Percentiles rank a stretch among this genome's conserved stretches.
Evolutionary conservation across 2,797 vertebrate genomes (phyloP).

Genomic region (Rhyacichthys aspro): DNA sequence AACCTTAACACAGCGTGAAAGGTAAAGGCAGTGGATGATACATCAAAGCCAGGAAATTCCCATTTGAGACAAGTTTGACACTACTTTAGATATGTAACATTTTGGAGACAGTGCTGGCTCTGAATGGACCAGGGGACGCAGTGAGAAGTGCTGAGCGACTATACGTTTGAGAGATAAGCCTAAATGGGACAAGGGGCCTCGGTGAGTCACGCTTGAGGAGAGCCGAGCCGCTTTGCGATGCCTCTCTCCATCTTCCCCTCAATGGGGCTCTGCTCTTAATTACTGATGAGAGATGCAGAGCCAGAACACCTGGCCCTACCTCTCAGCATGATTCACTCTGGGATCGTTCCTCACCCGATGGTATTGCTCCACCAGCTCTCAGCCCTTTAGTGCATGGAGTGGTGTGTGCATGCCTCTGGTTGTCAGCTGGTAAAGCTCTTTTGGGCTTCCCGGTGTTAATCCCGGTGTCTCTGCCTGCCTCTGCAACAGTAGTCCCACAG

Average conservation of each 20-base stretch:
- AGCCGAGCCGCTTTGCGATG: slow-evolving; percentile 23
- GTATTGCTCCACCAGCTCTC: slow-evolving; percentile 27
- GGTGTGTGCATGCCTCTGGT: not conserved
- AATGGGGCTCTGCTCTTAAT: slow-evolving; percentile 64
- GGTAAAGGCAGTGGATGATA: slow-evolving; percentile 7
- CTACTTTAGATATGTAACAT: too few relatives aligned
- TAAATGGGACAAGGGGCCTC: slow-evolving; percentile 40
- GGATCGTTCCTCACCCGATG: slow-evolving; percentile 47
- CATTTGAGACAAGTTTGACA: too few relatives aligned
- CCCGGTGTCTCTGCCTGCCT: too few relatives aligned
- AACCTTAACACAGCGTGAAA: slow-evolving; percentile 4
- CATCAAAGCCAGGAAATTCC: too few relatives aligned
- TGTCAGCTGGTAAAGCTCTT: slow-evolving; percentile 37
- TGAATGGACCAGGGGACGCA: not conserved
- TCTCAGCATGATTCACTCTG: slow-evolving; percentile 53
- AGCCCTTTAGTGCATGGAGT: slow-evolving; percentile 9
- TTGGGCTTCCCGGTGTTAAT: slow-evolving; percentile 23
- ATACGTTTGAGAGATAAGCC: slow-evolving; percentile 38
- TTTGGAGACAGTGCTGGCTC: not conserved
- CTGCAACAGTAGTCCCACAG: not conserved
- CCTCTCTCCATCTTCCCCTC: slow-evolving; percentile 16
- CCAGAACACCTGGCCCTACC: slow-evolving; percentile 66
- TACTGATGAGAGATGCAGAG: slow-evolving; percentile 66
- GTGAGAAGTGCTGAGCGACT: slow-evolving; percentile 21
- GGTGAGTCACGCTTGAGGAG: slow-evolving; percentile 45